Percentiles rank a stretch among this genome's conserved stretches.
phyloP scores from a whole-genome alignment of 2,113 vertebrate species.

The Athene noctua region DNA sequence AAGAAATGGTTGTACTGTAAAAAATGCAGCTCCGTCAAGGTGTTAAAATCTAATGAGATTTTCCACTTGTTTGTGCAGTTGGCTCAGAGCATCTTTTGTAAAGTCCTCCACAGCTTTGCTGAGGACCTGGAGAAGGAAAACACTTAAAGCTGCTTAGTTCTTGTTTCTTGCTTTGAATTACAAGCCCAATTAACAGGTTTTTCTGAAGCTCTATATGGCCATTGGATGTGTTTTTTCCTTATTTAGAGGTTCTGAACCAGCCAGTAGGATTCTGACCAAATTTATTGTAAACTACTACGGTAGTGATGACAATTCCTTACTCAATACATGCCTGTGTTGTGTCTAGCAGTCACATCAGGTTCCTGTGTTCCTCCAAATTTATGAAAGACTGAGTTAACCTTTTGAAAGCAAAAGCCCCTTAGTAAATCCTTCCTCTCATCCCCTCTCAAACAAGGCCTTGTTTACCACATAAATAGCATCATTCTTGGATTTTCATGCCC shows the following conservation, averaged over 20 bases:
- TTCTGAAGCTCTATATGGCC: not conserved
- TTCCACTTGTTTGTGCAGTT: slow-evolving; percentile 7
- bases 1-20: not conserved
- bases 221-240: not conserved
- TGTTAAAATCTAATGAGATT: slow-evolving; percentile 59
- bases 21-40: not conserved
- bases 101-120: not conserved
- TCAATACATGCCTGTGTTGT: not conserved
- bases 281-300: not conserved
- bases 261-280: not conserved
- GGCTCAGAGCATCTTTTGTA: not conserved
- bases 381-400: not conserved
- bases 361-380: not conserved
- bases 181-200: not conserved
- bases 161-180: not conserved
- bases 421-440: not conserved
- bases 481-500: not conserved
- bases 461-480: not conserved
- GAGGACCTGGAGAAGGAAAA: not conserved
- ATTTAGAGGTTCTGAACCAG: not conserved
- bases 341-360: not conserved
- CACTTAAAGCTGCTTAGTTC: not conserved
- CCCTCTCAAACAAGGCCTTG: not conserved
- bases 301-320: not conserved
- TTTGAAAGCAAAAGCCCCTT: not conserved